A percentile compares a stretch with the other conserved stretches of the same genome.
These are phyloP conservation scores for Rhinoptilus africanus DNA, from an alignment of 2,113 vertebrate genomes.

Conservation along the genomic window DNA sequence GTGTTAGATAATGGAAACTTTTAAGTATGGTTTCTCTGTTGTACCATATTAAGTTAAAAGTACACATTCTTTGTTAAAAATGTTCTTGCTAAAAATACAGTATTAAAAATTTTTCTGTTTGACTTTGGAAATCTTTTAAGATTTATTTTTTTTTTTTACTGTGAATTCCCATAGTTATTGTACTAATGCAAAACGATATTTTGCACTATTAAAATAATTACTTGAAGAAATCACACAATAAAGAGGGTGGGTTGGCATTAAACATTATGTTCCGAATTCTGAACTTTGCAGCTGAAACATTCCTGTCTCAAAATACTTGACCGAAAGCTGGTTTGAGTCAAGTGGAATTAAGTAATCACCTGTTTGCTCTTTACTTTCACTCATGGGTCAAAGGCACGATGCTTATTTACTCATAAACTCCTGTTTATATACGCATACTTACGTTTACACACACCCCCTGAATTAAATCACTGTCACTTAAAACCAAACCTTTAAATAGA, in stretches of 20 bases:
- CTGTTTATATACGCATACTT: neutral
- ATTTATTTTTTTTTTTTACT: conserved; percentile 56
- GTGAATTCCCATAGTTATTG: conserved; percentile 40
- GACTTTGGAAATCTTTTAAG: conserved; percentile 74
- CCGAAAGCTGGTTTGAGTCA: neutral
- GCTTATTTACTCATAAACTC: neutral
- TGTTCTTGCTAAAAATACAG: conserved; percentile 86
- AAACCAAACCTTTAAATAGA: neutral
- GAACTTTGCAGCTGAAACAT: neutral
- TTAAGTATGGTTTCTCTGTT: conserved; percentile 81
- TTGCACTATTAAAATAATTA: conserved; percentile 59
- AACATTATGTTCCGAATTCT: conserved; percentile 12
- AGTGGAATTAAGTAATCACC: neutral
- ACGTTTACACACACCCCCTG: neutral
- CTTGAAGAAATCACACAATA: conserved; percentile 55
- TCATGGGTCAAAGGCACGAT: neutral
- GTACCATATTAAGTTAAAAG: conserved; percentile 84
- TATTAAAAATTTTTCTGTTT: conserved; percentile 84
- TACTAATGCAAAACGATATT: conserved; percentile 35
- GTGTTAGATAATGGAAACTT: conserved; percentile 77
- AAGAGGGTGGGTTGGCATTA: conserved; percentile 53
- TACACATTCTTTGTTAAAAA: conserved; percentile 82
- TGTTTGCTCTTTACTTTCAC: neutral
- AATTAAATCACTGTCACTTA: neutral
- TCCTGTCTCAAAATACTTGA: neutral